Base-by-base conservation (phyloP, 2,113 vertebrate genomes). In the Rallus limicola region DNA sequence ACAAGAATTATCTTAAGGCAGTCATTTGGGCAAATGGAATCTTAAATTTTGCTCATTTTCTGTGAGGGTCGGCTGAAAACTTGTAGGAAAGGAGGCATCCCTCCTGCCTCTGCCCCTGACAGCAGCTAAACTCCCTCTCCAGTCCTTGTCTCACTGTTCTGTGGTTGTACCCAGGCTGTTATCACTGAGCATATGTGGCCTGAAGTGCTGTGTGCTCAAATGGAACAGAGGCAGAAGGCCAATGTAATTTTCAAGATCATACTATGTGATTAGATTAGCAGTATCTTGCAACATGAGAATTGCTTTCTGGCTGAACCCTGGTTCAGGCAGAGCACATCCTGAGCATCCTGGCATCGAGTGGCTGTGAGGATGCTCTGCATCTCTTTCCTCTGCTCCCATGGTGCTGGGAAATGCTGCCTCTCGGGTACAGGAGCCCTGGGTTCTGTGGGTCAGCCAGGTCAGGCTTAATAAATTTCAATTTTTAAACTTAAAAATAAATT, bases 181-280 rank as follows among this genome's bases (percentile, higher is more conserved):
- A 16, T 1, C 14, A 0, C 55, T 50, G 40, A 0, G 0, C n/a
- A n/a, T 17, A 1, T 4, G 48, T 34, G 68, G 36, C 74, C 90
- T 80, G 34, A 34, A 90, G 78, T 36, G 62, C 81, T 4, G 23
- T 1, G 2, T 79, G 79, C 70, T 76, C 78, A 44, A 18, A 67
- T 55, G 67, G 55, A 80, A 56, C 76, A 67, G 63, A 90, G 85
- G 59, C 78, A 86, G 82, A 83, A 90, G 90, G 85, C 90, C 33
- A 75, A 6, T 80, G 75, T 83, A 78, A 85, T 88, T 90, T 86
- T 69, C 1, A 1, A 81, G 68, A 83, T 90, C 76, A 70, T 96
- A 79, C 85, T 75, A 4, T 78, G 79, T 88, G 93, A 86, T 96
- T 90, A 90, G 70, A 82, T 94, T 87, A 96, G 71, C 85, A 74